A percentile compares a stretch with the other conserved stretches of the same genome.
Evolutionary conservation across 2,888 invertebrate species (phyloP).

Genomic region (Leptopilina myrica): DNA sequence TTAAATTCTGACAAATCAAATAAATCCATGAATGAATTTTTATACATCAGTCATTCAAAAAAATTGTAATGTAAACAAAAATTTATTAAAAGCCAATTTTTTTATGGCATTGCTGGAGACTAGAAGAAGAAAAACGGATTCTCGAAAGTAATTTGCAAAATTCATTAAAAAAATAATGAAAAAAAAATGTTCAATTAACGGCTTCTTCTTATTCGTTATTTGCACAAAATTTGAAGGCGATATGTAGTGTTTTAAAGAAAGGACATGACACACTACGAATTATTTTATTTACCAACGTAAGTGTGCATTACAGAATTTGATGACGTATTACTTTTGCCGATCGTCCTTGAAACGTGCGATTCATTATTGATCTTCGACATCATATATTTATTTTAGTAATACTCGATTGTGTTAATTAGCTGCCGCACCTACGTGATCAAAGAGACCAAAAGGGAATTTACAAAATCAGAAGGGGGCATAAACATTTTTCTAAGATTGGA

Average conservation of each 20-base stretch:
- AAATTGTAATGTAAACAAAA: too few relatives aligned
- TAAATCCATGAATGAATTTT: too few relatives aligned
- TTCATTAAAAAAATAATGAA: too few relatives aligned
- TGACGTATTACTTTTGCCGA: constrained; percentile 41
- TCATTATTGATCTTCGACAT: constrained; percentile 41
- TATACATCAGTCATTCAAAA: too few relatives aligned
- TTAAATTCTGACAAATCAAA: too few relatives aligned
- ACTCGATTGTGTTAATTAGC: constrained; percentile 40
- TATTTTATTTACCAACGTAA: constrained; percentile 46
- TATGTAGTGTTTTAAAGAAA: constrained; percentile 34
- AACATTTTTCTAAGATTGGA: not conserved
- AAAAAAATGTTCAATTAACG: not conserved
- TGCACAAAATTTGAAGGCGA: constrained; percentile 3
- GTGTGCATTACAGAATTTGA: constrained; percentile 43
- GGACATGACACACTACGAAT: constrained; percentile 38
- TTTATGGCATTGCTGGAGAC: too few relatives aligned
- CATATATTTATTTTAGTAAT: constrained; percentile 43
- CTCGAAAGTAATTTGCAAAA: too few relatives aligned
- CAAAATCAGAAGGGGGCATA: not conserved
- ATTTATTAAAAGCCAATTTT: too few relatives aligned
- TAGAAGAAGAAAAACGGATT: too few relatives aligned
- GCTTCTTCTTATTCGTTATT: constrained; percentile 1
- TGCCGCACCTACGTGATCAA: constrained; percentile 15
- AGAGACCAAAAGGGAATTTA: constrained; percentile 28
- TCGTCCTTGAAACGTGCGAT: constrained; percentile 42